A percentile compares a stretch with the other conserved stretches of the same genome.
Evolutionary conservation across 2,888 invertebrate species (phyloP).

Genomic region (Hydraecia micacea): DNA sequence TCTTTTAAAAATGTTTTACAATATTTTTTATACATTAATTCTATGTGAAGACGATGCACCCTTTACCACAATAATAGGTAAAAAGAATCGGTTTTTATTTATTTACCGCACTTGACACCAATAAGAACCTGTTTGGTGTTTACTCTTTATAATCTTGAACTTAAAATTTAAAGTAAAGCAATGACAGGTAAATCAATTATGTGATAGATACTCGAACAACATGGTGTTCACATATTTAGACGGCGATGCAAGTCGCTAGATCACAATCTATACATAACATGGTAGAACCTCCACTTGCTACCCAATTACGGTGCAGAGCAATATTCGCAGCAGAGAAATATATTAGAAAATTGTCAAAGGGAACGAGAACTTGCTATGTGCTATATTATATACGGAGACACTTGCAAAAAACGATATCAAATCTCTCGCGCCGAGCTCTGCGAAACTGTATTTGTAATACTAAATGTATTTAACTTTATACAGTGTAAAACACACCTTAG

Average conservation of each 20-base stretch:
- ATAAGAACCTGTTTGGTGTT: slow-evolving; percentile 51
- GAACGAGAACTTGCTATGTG: slow-evolving; percentile 30
- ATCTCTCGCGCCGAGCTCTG: slow-evolving; percentile 56
- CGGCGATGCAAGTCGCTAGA: too few relatives aligned
- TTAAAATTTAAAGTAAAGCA: slow-evolving; percentile 46
- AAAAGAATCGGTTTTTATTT: slow-evolving; percentile 52
- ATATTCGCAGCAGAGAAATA: slow-evolving; percentile 44
- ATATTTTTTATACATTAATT: too few relatives aligned
- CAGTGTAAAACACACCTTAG: slow-evolving; percentile 26
- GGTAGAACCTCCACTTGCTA: neutral
- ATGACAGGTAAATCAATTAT: too few relatives aligned
- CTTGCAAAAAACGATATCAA: slow-evolving; percentile 63
- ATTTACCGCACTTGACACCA: slow-evolving; percentile 61
- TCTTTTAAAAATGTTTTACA: too few relatives aligned
- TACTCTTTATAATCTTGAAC: slow-evolving; percentile 62
- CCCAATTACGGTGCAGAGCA: slow-evolving; percentile 30
- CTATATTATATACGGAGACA: slow-evolving; percentile 31
- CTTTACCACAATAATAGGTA: too few relatives aligned
- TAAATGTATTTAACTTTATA: slow-evolving; percentile 54
- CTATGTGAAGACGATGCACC: too few relatives aligned
- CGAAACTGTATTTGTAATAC: slow-evolving; percentile 50
- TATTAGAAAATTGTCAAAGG: slow-evolving; percentile 53
- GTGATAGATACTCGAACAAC: too few relatives aligned
- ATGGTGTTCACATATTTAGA: too few relatives aligned
- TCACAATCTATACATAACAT: neutral